These are phyloP conservation scores for Acanthurus lineatus DNA, from an alignment of 2,797 vertebrate species.

Conservation along the genomic window DNA sequence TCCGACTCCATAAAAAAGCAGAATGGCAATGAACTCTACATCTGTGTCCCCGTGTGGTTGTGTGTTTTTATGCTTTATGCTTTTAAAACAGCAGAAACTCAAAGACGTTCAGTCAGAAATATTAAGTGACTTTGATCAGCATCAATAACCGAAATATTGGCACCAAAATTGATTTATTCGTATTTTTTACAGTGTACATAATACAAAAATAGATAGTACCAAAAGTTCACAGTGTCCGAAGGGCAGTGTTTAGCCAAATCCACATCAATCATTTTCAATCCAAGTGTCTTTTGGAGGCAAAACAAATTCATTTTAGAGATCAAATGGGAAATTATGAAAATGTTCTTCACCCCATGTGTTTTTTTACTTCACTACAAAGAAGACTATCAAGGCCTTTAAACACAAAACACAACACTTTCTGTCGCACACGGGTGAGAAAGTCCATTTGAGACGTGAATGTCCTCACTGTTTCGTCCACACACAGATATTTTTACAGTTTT, in stretches of 20 bases:
- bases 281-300: constrained; percentile 41
- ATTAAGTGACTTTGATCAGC: too few relatives aligned
- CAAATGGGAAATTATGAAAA: not conserved
- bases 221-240: constrained; percentile 90
- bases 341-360: too few relatives aligned
- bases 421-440: not conserved
- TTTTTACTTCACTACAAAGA: constrained; percentile 6
- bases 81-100: not conserved
- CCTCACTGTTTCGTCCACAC: not conserved
- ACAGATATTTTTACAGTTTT: constrained; percentile 40
- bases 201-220: constrained; percentile 91
- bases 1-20: not conserved
- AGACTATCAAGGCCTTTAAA: constrained; percentile 6
- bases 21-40: not conserved
- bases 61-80: too few relatives aligned
- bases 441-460: too few relatives aligned
- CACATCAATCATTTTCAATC: constrained; percentile 39
- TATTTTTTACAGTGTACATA: constrained; percentile 84
- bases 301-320: constrained; percentile 22
- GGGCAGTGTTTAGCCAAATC: constrained; percentile 84
- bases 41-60: not conserved
- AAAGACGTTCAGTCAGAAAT: too few relatives aligned
- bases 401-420: constrained; percentile 18
- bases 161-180: constrained; percentile 79
- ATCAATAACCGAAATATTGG: constrained; percentile 27